These are phyloP conservation scores for Brenthis daphne DNA, from an alignment of 2,888 invertebrate species.

Conservation along the genomic window DNA sequence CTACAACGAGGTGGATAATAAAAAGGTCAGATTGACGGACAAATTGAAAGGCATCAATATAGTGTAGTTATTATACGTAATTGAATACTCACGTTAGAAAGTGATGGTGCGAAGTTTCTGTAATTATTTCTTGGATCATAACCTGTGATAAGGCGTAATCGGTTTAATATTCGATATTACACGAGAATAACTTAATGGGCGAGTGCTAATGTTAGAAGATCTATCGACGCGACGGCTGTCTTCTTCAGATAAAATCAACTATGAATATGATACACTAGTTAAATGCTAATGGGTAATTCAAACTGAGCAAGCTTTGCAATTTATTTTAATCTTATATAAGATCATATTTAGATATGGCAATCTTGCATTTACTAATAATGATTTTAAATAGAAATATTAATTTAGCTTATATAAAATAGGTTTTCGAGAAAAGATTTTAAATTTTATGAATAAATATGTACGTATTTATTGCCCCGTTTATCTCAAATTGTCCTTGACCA, in stretches of 20 bases:
- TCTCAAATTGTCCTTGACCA: no score
- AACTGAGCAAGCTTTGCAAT: no score
- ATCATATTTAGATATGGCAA: no score
- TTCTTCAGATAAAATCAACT: constrained; percentile 15
- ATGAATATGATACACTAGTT: no score
- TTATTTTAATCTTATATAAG: no score
- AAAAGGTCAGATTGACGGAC: constrained; percentile 53
- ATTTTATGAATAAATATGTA: no score
- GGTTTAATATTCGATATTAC: constrained; percentile 48
- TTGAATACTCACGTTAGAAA: constrained; percentile 68
- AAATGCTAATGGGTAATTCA: no score
- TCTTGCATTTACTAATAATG: no score
- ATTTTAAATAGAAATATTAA: no score
- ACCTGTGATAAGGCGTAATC: constrained; percentile 54
- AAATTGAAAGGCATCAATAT: constrained; percentile 68
- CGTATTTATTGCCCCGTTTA: no score
- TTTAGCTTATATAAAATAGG: no score
- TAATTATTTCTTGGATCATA: constrained; percentile 61
- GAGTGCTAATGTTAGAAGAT: background rate
- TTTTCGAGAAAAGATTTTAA: no score
- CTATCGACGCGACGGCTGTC: background rate
- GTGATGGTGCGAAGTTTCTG: constrained; percentile 51
- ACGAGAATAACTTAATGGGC: constrained; percentile 15
- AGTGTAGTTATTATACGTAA: constrained; percentile 64
- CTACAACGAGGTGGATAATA: constrained; percentile 35